These are phyloP conservation scores for Vollenhovia emeryi DNA, from an alignment of 1,140 invertebrate genomes.

Conservation along the genomic window DNA sequence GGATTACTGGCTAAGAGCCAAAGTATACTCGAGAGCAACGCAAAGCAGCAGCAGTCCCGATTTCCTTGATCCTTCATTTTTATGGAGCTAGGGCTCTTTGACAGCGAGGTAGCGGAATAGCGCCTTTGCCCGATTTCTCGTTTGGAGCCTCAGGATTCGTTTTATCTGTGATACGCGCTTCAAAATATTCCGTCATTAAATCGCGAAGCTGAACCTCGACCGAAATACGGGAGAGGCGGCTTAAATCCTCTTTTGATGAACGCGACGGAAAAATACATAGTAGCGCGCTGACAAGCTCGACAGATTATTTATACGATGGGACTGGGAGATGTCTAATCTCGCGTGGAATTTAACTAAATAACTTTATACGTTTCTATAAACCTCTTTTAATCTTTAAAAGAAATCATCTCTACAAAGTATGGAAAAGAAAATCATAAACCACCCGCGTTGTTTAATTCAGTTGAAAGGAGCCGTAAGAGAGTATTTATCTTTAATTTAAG, in stretches of 20 bases:
- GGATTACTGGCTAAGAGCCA: conserved; percentile 35
- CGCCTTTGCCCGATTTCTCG: conserved; percentile 2
- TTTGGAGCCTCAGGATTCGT: neutral
- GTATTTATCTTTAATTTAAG: conserved; percentile 3
- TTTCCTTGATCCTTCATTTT: conserved; percentile 36
- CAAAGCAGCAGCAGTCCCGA: neutral
- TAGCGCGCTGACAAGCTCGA: neutral
- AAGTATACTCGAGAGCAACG: conserved; percentile 21
- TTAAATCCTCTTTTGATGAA: conserved; percentile 41
- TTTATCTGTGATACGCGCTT: neutral
- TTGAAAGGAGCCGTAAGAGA: neutral
- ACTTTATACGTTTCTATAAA: neutral
- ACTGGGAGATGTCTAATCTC: neutral
- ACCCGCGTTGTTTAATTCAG: neutral
- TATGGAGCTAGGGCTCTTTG: conserved; percentile 13
- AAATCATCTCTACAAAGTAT: neutral
- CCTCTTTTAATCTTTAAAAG: neutral
- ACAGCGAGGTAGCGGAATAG: neutral
- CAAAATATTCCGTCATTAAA: conserved; percentile 40
- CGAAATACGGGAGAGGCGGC: neutral
- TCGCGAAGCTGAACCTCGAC: neutral
- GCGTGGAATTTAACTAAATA: neutral
- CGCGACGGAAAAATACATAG: conserved; percentile 12
- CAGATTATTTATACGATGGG: conserved; percentile 12
- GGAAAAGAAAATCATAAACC: neutral